Base-by-base conservation (phyloP, 2,888 invertebrate species). In the Lamellibrachia satsuma region DNA sequence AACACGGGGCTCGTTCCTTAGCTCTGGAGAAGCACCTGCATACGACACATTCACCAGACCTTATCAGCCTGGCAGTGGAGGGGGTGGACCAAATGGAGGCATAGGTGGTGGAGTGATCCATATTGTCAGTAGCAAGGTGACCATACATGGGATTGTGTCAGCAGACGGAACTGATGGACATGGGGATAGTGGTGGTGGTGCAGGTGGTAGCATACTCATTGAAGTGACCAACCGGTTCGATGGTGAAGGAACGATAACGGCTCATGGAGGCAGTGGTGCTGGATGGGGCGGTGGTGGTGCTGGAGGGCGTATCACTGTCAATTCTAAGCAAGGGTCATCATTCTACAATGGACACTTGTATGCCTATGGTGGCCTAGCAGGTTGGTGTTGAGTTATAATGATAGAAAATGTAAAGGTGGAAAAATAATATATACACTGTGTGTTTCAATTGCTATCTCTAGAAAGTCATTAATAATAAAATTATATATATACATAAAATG, bases 161-260 rank as follows among this genome's bases (percentile, higher is more conserved):
- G 75, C 75, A 6, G 22, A 75, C 75, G 75, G 75, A n/a, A 75
- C 75, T 15, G 75, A 75, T 75, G 75, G 75, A 75, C 75, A 27
- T 15, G 92, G 92, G 8, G 92, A 94, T 57, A 93, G 94, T 52
- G 95, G 95, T 15, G 95, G 95, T 51, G 95, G 95, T 4, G 94
- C 94, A 75, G 95, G 95, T 4, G 95, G 95, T 7, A 93, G 94
- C 55, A 93, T 95, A n/a, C 91, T 92, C 52, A 93, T 95, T 0
- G 92, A 93, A 27, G 75, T 75, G 75, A 92, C 94, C 2, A 92
- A 91, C 8, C 92, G 51, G 1, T 55, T 95, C 6, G 57, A 55
- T n/a, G 95, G 95, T 8, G 92, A 75, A 39, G 95, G 95, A 22
- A 90, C 92, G 8, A 91, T 95, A 27, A 93, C 93, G 27, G 94